Evolutionary conservation across 1,140 invertebrate genomes (phyloP).

Genomic region (Drosophila athabasca): DNA sequence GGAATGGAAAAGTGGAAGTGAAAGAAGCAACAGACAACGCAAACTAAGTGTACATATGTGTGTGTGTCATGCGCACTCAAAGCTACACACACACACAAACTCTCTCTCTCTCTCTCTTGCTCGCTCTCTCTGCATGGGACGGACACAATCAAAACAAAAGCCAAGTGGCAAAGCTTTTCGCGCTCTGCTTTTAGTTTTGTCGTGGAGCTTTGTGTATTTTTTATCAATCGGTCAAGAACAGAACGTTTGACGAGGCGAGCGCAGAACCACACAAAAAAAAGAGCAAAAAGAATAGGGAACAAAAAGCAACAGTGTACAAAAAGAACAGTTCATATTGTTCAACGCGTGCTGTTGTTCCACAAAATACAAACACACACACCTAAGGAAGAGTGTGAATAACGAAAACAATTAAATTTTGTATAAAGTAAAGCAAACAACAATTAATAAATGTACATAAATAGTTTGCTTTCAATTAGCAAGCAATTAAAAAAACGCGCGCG

Average conservation of each 20-base stretch:
- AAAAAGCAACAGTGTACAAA: conserved; percentile 8
- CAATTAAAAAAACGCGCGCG: conserved; percentile 28
- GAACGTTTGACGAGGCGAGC: conserved; percentile 73
- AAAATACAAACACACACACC: conserved; percentile 6
- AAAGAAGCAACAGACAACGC: conserved; percentile 71
- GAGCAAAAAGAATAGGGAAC: conserved; percentile 9
- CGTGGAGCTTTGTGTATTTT: conserved; percentile 67
- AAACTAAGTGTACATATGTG: conserved; percentile 15
- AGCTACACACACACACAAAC: not conserved
- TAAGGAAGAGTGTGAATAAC: conserved; percentile 39
- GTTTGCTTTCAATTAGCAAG: conserved; percentile 42
- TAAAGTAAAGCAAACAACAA: conserved; percentile 31
- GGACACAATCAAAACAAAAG: conserved; percentile 73
- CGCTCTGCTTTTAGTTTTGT: conserved; percentile 59
- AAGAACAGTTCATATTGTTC: conserved; percentile 5
- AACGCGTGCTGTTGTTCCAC: conserved; percentile 22
- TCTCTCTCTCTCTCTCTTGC: conserved; percentile 1
- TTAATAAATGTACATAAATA: conserved; percentile 31
- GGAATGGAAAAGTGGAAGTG: conserved; percentile 72
- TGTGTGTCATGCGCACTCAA: conserved; percentile 41
- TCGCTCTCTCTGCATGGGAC: conserved; percentile 15
- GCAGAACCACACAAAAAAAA: conserved; percentile 42
- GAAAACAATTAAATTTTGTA: conserved; percentile 30
- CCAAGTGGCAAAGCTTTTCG: conserved; percentile 52
- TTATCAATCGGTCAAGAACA: conserved; percentile 82